phyloP scores from a whole-genome alignment of 2,888 invertebrate species.

The Netelia fuscicornis region DNA sequence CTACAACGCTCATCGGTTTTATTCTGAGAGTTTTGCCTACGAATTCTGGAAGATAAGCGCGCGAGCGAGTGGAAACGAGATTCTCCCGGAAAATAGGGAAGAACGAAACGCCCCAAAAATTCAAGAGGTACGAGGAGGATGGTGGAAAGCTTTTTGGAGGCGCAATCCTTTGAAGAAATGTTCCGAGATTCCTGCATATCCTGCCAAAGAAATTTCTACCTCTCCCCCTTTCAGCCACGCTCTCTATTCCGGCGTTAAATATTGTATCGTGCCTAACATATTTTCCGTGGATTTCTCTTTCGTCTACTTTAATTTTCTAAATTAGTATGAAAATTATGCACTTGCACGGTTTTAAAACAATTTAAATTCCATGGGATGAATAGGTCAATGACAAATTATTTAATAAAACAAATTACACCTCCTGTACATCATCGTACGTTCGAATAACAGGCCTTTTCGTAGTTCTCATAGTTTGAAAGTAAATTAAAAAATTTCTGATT shows the following conservation, averaged over 20 bases:
- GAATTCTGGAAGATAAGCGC: slow-evolving; percentile 25
- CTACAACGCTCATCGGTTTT: slow-evolving; percentile 4
- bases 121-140: slow-evolving; percentile 12
- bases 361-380: too few relatives aligned
- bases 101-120: slow-evolving; percentile 33
- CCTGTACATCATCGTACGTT: too few relatives aligned
- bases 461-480: too few relatives aligned
- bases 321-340: neutral
- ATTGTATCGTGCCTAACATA: slow-evolving; percentile 21
- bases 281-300: neutral
- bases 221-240: neutral
- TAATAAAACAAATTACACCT: neutral
- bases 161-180: slow-evolving; percentile 43
- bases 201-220: slow-evolving; percentile 52
- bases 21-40: neutral
- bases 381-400: neutral
- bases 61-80: slow-evolving; percentile 18
- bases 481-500: too few relatives aligned
- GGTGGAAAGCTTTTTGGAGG: slow-evolving; percentile 22
- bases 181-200: slow-evolving; percentile 37
- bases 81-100: slow-evolving; percentile 31
- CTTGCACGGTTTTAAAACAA: too few relatives aligned
- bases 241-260: slow-evolving; percentile 22
- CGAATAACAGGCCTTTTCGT: too few relatives aligned
- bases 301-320: neutral